A percentile compares a stretch with the other conserved stretches of the same genome.
These are phyloP conservation scores for Lepidurus arcticus DNA, from an alignment of 1,140 invertebrate genomes.

Conservation along the genomic window DNA sequence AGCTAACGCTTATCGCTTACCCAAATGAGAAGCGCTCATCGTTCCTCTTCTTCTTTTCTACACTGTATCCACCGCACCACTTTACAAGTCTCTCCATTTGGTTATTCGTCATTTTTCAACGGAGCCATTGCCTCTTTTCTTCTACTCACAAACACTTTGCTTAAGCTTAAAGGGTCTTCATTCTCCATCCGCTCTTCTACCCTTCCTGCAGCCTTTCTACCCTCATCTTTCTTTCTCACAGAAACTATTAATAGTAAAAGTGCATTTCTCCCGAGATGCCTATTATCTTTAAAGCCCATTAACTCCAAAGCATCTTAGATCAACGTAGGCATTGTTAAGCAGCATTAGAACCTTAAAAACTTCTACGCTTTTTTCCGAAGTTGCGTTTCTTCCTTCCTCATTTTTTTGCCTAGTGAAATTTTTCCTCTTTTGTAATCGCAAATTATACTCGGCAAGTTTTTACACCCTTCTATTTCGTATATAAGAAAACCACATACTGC, in stretches of 20 bases:
- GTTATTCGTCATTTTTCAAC: neutral
- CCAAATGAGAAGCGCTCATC: neutral
- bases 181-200: neutral
- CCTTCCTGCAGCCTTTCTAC: too few relatives aligned
- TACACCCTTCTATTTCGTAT: too few relatives aligned
- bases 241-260: too few relatives aligned
- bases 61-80: neutral
- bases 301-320: neutral
- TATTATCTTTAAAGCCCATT: conserved; percentile 4
- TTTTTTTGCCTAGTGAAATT: neutral
- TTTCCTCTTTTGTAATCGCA: neutral
- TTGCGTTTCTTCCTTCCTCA: neutral
- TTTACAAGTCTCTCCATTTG: neutral
- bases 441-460: neutral
- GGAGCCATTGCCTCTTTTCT: neutral
- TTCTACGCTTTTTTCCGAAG: neutral
- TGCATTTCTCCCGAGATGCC: neutral
- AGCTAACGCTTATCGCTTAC: neutral
- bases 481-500: too few relatives aligned
- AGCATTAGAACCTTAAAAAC: too few relatives aligned
- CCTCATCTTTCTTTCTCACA: too few relatives aligned
- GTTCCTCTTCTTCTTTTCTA: neutral
- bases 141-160: neutral
- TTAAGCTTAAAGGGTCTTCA: neutral
- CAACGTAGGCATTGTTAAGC: neutral